Evolutionary conservation across 2,888 invertebrate species (phyloP).

Genomic region (Sycophila texana): DNA sequence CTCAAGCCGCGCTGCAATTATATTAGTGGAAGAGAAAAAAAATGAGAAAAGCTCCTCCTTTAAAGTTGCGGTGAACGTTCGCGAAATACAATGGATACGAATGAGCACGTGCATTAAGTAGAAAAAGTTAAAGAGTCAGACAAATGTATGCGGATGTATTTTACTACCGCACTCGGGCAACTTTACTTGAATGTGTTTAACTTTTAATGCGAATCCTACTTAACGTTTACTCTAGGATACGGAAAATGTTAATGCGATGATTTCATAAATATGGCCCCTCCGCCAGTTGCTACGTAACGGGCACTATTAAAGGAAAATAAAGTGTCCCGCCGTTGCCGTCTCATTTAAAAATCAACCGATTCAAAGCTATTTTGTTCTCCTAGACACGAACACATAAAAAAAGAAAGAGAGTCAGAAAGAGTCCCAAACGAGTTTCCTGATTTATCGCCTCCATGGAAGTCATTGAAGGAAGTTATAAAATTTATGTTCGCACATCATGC

Average conservation of each 20-base stretch:
- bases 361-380: too few species aligned
- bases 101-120: constrained; percentile 33
- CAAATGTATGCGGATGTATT: constrained; percentile 45
- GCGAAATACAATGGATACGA: constrained; percentile 40
- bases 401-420: too few species aligned
- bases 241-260: constrained; percentile 41
- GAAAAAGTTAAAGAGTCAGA: constrained; percentile 46
- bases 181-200: constrained; percentile 38
- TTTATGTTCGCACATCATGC: constrained; percentile 36
- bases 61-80: constrained; percentile 20
- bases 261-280: constrained; percentile 28
- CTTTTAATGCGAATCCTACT: constrained; percentile 38
- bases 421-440: constrained; percentile 5
- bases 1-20: too few species aligned
- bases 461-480: constrained; percentile 21
- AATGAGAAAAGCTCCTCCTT: not conserved
- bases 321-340: too few species aligned
- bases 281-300: too few species aligned
- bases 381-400: too few species aligned
- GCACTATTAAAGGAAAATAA: too few species aligned
- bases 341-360: too few species aligned
- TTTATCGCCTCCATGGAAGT: constrained; percentile 34
- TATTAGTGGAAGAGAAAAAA: not conserved
- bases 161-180: constrained; percentile 35
- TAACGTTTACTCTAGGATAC: constrained; percentile 18